Base-by-base conservation (phyloP, 64 coral and sea anemone genomes). In the Acropora tenuis region DNA sequence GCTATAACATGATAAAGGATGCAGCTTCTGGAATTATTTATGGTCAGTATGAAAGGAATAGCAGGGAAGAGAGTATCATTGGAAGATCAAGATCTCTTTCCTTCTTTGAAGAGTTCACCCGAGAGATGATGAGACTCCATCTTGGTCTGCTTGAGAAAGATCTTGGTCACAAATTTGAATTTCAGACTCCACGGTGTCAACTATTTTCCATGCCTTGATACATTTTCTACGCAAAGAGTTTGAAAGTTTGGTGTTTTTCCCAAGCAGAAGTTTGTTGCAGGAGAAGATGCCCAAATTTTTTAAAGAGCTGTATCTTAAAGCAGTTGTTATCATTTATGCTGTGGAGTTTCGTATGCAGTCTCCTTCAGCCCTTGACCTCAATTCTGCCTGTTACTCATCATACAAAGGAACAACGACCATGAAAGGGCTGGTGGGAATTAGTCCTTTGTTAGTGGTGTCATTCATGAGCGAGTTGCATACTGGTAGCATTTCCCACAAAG, bases 331-430 rank as follows among this genome's bases (percentile, higher is more conserved):
- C 44, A 69, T 94, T 52, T 88, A 94, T 79, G 80, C 88, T 44
- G 90, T 88, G 1, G 88, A 90, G 67, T 18, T 90, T 11, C 75
- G 78, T 45, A 80, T 89, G 88, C 75, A 67, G 52, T 48, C 69
- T 2, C 72, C 89, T 2, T 84, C 89, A 15, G 67, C 80, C 5
- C n/a, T 91, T 20, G 89, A 84, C 49, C 75, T 57, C 44, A 79
- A 91, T 6, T 91, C 89, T 47, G 6, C 78, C 73, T 82, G 78
- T 59, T 84, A 91, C 73, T 91, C 89, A 19, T 75, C 78, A 48
- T 91, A 91, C 66, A 91, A 91, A 43, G 82, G 78, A 47, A 92
- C 80, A 85, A 84, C 53, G 48, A 92, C 90, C 80, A 84, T 80
- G 74, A 92, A 92, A 86, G 43, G 1, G n/a, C 71, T 92, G 46